These are phyloP conservation scores for Nibea albiflora DNA, from an alignment of 2,113 vertebrate species.

Conservation along the genomic window DNA sequence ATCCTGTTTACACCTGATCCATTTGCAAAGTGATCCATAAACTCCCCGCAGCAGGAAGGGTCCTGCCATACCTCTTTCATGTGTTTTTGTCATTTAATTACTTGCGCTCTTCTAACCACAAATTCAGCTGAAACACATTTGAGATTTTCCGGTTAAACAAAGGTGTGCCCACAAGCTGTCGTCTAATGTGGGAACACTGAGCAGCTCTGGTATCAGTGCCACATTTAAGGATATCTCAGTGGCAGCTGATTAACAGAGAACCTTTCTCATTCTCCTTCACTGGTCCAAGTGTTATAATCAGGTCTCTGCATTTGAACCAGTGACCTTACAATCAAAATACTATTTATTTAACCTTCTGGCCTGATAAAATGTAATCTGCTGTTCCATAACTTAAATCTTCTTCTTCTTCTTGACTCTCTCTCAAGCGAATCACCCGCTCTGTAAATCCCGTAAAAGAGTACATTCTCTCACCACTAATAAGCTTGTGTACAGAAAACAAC, in stretches of 20 bases:
- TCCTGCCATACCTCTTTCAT: no score
- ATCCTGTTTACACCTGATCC: no score
- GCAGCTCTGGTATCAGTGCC: background rate
- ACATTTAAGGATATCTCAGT: constrained; percentile 18
- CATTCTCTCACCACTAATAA: constrained; percentile 19
- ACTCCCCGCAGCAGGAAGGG: no score
- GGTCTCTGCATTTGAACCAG: constrained; percentile 12
- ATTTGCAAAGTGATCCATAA: no score
- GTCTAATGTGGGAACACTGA: background rate
- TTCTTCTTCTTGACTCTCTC: background rate
- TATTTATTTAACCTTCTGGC: background rate
- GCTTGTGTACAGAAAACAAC: constrained; percentile 15
- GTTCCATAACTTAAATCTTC: background rate
- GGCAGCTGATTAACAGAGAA: constrained; percentile 26
- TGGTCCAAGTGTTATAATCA: constrained; percentile 4
- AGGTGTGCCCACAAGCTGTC: background rate
- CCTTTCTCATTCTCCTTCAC: background rate
- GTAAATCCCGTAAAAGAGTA: background rate
- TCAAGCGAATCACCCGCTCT: background rate
- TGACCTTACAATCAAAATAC: constrained; percentile 7
- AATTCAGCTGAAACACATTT: background rate
- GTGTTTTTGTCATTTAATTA: background rate
- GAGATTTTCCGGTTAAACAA: background rate
- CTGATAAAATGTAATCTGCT: background rate
- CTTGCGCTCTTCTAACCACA: background rate